phyloP scores from a whole-genome alignment of 2,797 vertebrate species.

The Leptoclinus maculatus region DNA sequence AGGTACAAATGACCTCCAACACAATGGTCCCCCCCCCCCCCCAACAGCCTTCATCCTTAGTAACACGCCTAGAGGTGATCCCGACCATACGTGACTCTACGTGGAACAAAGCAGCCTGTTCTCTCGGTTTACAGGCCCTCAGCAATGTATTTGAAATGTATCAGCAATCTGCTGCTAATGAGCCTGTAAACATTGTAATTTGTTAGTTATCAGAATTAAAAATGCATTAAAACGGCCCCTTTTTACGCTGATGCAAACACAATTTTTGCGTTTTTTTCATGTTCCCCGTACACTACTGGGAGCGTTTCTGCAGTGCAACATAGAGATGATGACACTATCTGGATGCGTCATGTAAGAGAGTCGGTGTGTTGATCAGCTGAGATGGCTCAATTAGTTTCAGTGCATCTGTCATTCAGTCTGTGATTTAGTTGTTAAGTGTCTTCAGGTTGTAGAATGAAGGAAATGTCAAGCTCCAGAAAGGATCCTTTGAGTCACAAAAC shows the following conservation, averaged over 20 bases:
- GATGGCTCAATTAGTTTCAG: neutral
- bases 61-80: conserved; percentile 13
- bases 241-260: conserved; percentile 7
- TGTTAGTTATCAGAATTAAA: conserved; percentile 24
- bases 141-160: conserved; percentile 17
- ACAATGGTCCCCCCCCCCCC: conserved; percentile 18
- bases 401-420: neutral
- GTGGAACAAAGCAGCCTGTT: neutral
- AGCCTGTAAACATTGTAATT: conserved; percentile 8
- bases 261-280: neutral
- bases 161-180: conserved; percentile 19
- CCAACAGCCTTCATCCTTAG: conserved; percentile 22
- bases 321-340: neutral
- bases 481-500: neutral
- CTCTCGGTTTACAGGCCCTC: neutral
- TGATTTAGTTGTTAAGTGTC: neutral
- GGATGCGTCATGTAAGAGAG: neutral
- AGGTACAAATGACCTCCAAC: conserved; percentile 69
- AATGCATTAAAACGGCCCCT: neutral
- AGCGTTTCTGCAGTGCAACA: neutral
- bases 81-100: conserved; percentile 2
- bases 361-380: neutral
- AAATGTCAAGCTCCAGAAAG: neutral
- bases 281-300: neutral
- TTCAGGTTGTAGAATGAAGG: neutral